Evolutionary conservation across 1,140 invertebrate genomes (phyloP).

Genomic region (Drosophila orena): DNA sequence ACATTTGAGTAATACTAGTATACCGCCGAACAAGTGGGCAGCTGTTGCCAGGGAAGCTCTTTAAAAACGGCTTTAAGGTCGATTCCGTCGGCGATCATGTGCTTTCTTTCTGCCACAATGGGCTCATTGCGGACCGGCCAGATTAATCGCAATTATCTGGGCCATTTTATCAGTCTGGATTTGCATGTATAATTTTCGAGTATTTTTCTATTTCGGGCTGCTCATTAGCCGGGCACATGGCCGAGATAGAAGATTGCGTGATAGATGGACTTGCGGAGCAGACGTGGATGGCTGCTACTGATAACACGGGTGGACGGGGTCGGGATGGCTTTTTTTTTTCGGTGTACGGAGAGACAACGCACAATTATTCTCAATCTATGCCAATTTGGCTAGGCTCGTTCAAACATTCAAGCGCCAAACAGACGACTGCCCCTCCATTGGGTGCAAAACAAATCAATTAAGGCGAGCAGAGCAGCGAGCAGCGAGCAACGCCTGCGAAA

Average conservation of each 20-base stretch:
- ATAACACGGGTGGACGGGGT: slow-evolving; percentile 13
- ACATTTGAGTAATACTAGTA: slow-evolving; percentile 34
- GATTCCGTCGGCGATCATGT: background rate
- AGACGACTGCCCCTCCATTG: slow-evolving; percentile 47
- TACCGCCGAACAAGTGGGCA: slow-evolving; percentile 17
- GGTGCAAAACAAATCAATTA: slow-evolving; percentile 80
- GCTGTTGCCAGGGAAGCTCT: slow-evolving; percentile 25
- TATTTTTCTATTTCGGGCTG: slow-evolving; percentile 22
- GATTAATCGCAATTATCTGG: slow-evolving; percentile 38
- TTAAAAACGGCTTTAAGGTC: slow-evolving; percentile 10
- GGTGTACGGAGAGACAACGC: background rate
- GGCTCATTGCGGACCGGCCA: background rate
- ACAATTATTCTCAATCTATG: slow-evolving; percentile 76
- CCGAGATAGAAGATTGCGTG: slow-evolving; percentile 33
- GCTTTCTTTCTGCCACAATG: slow-evolving; percentile 3
- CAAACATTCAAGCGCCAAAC: slow-evolving; percentile 54
- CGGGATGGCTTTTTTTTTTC: background rate
- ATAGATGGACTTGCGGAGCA: slow-evolving; percentile 30
- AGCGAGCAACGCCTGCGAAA: slow-evolving; percentile 68
- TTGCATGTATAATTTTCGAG: slow-evolving; percentile 31
- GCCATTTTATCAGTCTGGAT: slow-evolving; percentile 41
- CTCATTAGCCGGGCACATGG: slow-evolving; percentile 40
- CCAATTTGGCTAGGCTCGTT: slow-evolving; percentile 64
- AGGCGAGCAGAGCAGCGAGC: slow-evolving; percentile 31
- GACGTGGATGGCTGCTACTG: slow-evolving; percentile 19